These are phyloP conservation scores for Ischnura elegans DNA, from an alignment of 2,888 invertebrate species.

Conservation along the genomic window DNA sequence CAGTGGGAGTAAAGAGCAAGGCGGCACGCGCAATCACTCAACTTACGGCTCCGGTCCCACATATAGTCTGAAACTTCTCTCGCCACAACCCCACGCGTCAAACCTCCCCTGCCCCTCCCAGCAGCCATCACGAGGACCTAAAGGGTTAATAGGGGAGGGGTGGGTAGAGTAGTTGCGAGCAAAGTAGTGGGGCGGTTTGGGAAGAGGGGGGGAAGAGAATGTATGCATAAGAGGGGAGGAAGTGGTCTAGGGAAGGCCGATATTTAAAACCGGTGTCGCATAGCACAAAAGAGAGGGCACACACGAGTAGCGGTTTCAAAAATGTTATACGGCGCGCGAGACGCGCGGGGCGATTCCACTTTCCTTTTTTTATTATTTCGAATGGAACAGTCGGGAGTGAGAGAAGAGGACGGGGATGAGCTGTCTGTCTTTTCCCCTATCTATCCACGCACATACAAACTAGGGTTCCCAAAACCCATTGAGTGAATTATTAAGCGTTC, in stretches of 20 bases:
- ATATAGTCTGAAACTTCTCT: too few relatives aligned
- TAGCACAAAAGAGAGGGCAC: background rate
- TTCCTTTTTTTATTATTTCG: background rate
- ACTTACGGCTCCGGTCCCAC: background rate
- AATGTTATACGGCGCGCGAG: background rate
- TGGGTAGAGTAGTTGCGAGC: background rate
- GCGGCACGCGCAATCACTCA: background rate
- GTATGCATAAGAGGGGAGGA: background rate
- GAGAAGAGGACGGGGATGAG: background rate
- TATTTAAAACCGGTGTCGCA: conserved; percentile 38
- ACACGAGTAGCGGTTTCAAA: background rate
- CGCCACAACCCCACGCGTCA: background rate
- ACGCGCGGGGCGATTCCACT: too few relatives aligned
- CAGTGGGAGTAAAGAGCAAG: background rate
- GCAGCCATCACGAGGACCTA: background rate
- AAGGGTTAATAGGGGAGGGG: background rate
- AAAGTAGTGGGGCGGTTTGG: too few relatives aligned
- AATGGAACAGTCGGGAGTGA: background rate
- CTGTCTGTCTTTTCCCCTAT: too few relatives aligned
- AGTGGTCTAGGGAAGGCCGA: background rate
- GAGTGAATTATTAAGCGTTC: background rate
- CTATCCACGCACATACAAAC: too few relatives aligned
- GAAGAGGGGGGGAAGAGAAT: too few relatives aligned
- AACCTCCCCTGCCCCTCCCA: background rate
- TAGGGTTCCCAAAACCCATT: too few relatives aligned